A percentile compares a stretch with the other conserved stretches of the same genome.
Evolutionary conservation across 2,113 vertebrate genomes (phyloP).

Genomic region (Syngnathus typhle): DNA sequence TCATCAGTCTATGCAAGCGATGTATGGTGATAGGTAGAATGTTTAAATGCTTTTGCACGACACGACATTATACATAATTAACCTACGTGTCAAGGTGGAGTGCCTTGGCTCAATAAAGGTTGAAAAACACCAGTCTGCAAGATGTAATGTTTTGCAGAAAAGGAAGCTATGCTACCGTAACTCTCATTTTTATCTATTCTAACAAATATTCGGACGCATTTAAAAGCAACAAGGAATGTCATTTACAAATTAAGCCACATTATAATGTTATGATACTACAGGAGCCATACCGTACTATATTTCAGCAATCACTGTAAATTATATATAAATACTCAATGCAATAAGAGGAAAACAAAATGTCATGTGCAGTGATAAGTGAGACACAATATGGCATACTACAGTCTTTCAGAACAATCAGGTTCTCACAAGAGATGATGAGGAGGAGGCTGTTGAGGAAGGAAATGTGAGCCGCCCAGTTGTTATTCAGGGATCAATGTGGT

Average conservation of each 20-base stretch:
- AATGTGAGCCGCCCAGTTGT: conserved; percentile 26
- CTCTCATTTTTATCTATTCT: neutral
- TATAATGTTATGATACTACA: neutral
- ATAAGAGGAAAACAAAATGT: neutral
- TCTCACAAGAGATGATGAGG: conserved; percentile 10
- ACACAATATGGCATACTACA: neutral
- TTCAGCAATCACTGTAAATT: neutral
- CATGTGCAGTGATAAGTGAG: neutral
- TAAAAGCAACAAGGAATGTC: neutral
- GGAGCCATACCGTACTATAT: neutral
- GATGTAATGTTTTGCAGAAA: neutral
- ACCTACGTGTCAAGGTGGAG: neutral
- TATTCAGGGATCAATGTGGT: conserved; percentile 23
- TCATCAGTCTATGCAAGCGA: neutral
- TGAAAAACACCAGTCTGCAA: neutral
- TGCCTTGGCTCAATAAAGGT: neutral
- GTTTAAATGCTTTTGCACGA: neutral
- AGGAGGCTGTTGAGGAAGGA: conserved; percentile 24
- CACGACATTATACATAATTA: neutral
- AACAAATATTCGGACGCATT: neutral
- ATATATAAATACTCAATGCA: neutral
- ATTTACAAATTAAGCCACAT: neutral
- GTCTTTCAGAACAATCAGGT: neutral
- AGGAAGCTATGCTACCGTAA: neutral
- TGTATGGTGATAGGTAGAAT: neutral